Conservation (phyloP, 2,888 invertebrate species). For the Scaeva pyrastri region DNA sequence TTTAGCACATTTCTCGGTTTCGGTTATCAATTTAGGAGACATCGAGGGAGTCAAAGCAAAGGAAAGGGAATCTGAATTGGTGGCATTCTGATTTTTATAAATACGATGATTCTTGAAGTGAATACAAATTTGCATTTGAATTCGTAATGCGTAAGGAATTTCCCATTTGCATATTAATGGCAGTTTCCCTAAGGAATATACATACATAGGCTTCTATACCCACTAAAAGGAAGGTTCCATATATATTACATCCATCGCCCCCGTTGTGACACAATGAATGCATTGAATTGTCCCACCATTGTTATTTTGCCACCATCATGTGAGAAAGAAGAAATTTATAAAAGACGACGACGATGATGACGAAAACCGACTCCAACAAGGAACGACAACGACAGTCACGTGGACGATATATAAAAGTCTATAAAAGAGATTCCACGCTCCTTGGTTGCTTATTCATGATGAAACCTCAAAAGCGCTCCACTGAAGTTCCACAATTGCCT, state of each 20-base stretch:
- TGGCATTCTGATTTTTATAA: conserved; percentile 45
- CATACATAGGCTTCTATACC: conserved; percentile 7
- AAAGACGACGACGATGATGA: no score
- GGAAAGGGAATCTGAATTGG: background rate
- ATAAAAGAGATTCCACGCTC: conserved; percentile 30
- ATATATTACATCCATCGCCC: background rate
- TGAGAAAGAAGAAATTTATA: background rate
- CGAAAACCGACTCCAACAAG: background rate
- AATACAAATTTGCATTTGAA: conserved; percentile 72
- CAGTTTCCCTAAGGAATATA: conserved; percentile 3
- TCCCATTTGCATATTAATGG: conserved; percentile 71
- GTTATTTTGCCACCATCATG: conserved; percentile 40
- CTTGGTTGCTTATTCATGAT: conserved; percentile 53
- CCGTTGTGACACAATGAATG: conserved; percentile 42
- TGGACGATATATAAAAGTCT: conserved; percentile 23
- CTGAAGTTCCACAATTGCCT: conserved; percentile 55
- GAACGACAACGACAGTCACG: conserved; percentile 18
- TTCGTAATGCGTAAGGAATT: conserved; percentile 63
- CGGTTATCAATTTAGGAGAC: conserved; percentile 40
- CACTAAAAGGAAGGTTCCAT: background rate
- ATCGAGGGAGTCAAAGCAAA: background rate
- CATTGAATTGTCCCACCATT: conserved; percentile 53
- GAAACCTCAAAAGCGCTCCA: conserved; percentile 65
- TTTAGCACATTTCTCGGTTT: conserved; percentile 55
- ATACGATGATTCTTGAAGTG: conserved; percentile 50